These are phyloP conservation scores for Morone saxatilis DNA, from an alignment of 2,113 vertebrate genomes.

Conservation along the genomic window DNA sequence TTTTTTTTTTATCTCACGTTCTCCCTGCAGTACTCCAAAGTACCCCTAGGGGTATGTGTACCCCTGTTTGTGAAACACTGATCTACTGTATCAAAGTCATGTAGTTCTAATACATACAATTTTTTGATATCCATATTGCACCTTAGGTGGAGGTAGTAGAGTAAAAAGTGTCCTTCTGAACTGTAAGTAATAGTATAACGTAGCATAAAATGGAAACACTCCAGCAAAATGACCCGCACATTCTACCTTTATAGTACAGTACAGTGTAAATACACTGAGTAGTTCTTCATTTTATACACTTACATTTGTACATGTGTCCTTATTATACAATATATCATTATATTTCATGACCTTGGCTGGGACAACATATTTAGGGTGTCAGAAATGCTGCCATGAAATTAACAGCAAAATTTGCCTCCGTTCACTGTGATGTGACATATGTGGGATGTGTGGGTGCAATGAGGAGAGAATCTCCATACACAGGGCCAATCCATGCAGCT, in stretches of 20 bases:
- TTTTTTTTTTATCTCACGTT: too few relatives aligned
- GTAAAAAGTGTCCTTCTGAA: background rate
- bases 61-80: too few relatives aligned
- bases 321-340: background rate
- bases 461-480: background rate
- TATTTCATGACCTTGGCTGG: background rate
- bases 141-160: too few relatives aligned
- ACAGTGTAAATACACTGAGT: background rate
- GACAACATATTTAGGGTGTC: background rate
- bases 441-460: background rate
- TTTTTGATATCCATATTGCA: too few relatives aligned
- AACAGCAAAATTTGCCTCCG: background rate
- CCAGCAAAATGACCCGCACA: background rate
- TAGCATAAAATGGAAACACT: background rate
- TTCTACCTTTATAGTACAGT: background rate
- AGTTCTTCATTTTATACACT: background rate
- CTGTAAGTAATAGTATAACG: background rate
- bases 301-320: background rate
- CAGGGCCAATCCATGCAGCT: background rate
- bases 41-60: too few relatives aligned
- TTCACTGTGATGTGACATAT: background rate
- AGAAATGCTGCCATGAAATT: too few relatives aligned
- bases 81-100: too few relatives aligned
- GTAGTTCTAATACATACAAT: too few relatives aligned
- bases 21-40: too few relatives aligned